Evolutionary conservation across 2,888 invertebrate genomes (phyloP).

Genomic region (Tetranychus piercei): DNA sequence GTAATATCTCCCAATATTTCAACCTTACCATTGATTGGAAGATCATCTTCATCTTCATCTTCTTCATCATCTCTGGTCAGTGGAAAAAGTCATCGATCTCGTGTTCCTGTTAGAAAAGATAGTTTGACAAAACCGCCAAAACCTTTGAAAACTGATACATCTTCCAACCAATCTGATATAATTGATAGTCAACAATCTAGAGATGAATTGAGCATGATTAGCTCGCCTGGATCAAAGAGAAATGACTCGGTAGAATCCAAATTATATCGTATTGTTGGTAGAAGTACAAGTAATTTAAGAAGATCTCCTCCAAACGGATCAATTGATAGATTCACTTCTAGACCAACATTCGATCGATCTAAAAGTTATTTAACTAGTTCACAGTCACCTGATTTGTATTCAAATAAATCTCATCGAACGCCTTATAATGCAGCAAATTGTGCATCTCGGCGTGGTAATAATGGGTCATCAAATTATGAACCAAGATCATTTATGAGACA

Average conservation of each 20-base stretch:
- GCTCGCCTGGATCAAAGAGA: not conserved
- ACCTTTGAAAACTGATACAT: not conserved
- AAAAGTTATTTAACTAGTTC: not conserved
- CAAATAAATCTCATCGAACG: not conserved
- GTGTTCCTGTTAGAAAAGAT: conserved; percentile 5
- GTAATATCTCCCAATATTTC: too few species aligned
- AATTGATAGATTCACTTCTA: not conserved
- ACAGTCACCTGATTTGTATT: not conserved
- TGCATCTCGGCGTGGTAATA: not conserved
- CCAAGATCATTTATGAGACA: conserved; percentile 4
- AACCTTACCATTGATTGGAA: not conserved
- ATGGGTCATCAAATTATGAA: not conserved
- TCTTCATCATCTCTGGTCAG: too few species aligned
- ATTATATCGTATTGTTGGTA: not conserved
- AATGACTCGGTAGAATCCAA: not conserved
- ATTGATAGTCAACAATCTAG: too few species aligned
- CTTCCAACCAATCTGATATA: not conserved
- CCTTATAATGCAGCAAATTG: not conserved
- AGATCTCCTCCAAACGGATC: not conserved
- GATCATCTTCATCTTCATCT: not conserved
- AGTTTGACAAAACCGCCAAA: not conserved
- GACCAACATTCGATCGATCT: not conserved
- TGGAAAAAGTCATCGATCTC: not conserved
- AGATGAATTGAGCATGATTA: not conserved
- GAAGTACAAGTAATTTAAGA: conserved; percentile 1